These are phyloP conservation scores for Agonum fuliginosum DNA, from an alignment of 2,888 invertebrate species.

Conservation along the genomic window DNA sequence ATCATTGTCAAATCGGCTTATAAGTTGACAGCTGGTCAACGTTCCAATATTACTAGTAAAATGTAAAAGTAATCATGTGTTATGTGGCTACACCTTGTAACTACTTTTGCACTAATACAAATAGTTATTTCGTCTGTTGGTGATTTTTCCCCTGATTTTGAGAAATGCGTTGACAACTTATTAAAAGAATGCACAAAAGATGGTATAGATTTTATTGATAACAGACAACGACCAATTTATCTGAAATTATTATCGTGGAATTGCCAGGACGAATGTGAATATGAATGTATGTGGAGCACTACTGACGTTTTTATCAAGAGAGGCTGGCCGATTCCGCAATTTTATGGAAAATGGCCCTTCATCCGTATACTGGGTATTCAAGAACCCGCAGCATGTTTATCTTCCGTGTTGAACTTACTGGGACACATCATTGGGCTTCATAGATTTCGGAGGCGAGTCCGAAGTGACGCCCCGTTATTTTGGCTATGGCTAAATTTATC, in stretches of 20 bases:
- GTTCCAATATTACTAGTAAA: no score
- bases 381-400: conserved; percentile 93
- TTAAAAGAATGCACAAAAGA: conserved; percentile 74
- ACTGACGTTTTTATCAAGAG: conserved; percentile 83
- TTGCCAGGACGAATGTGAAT: conserved; percentile 91
- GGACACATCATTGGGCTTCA: conserved; percentile 81
- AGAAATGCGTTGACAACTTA: conserved; percentile 74
- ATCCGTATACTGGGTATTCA: conserved; percentile 88
- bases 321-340: conserved; percentile 88
- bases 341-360: conserved; percentile 99
- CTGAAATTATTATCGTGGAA: conserved; percentile 79
- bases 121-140: conserved; percentile 67
- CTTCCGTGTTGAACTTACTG: conserved; percentile 89
- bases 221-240: conserved; percentile 65
- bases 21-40: no score
- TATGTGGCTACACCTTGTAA: not conserved
- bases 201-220: conserved; percentile 69
- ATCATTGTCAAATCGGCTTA: no score
- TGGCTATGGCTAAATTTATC: no score
- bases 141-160: conserved; percentile 76
- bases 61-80: conserved; percentile 23
- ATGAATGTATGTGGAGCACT: conserved; percentile 95
- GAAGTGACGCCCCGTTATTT: conserved; percentile 81
- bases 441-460: conserved; percentile 80
- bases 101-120: conserved; percentile 63